Evolutionary conservation across 2,797 vertebrate species (phyloP), one percentile per base, ranked within the genome.

Genomic region (Acanthurus leucopareius): DNA sequence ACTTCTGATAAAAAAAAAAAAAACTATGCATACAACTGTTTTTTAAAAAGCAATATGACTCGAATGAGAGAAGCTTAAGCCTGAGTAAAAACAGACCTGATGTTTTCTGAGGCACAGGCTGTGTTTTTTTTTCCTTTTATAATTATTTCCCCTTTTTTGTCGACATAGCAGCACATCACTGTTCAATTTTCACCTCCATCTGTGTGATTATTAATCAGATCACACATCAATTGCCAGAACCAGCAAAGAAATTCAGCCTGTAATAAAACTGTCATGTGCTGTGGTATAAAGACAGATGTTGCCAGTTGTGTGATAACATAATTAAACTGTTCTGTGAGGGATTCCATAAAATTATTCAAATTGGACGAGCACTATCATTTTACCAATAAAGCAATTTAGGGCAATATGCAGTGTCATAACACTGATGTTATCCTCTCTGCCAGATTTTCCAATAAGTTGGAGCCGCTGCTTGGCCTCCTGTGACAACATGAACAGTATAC

Each of bases 261-360:
- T 95, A 97, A 97, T 97, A 97, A 97, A 97, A 96, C 95, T 96
- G 95, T 95, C 96, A 96, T 95, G 95, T 95, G 95, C 94, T 93
- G 92, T 88, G 91, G 93, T 95, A 96, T 96, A 96, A 96, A 96
- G 96, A 96, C 96, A 96, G 95, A 96, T 96, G 96, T 96, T 96
- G 94, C 94, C 91, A 96, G 94, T 96, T 96, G 96, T 95, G 93
- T 95, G 95, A 96, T 96, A 96, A 96, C 95, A 96, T 96, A 96
- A 96, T 96, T 96, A 96, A 96, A 95, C 93, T 92, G 92, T 95
- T 95, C 96, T 93, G 94, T 94, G 92, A 96, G 93, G 95, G 94
- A 96, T 96, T 96, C 95, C 94, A 95, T 95, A 94, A 95, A 96
- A 96, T 95, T 95, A 96, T 96, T 96, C 93, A 95, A 96, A 96